Base-by-base conservation (phyloP, 1,140 invertebrate genomes). In the Drosophila sulfurigaster region DNA sequence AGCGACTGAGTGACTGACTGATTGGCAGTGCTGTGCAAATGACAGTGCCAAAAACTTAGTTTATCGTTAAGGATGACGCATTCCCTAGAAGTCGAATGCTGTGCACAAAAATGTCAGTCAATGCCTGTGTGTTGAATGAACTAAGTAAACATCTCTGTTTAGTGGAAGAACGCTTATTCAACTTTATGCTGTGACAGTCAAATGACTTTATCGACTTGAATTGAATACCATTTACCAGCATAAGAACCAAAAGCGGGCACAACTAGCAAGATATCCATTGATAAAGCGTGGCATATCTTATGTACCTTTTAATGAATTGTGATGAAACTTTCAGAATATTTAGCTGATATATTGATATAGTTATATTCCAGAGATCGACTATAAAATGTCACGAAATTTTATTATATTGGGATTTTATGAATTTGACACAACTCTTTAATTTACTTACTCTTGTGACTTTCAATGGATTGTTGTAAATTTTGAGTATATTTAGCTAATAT, bases 201-300 rank as follows among this genome's bases (percentile, higher is more conserved):
- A 64, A 73, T 73, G 70, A 72, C 52, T 51, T 58, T 45, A 67
- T 72, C 16, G 35, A 52, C 56, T 46, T 5, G 2, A 41, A 38
- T 48, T 49, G 32, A 38, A 57, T 65, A 5, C 11, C 8, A 25
- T 43, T 20, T 7, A 25, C 20, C 2, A 13, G 2, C 3, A 11
- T 28, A 8, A 30, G 8, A 28, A 16, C 1, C 41, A n/a, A 5
- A 32, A 35, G 28, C 1, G 25, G 3, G 41, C 41, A 13, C 2
- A 30, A 49, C 48, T 25, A 25, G 1, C 8, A 25, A 11, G 25
- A 30, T 52, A 25, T 5, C 49, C 11, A 0, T 52, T 13, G 5
- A 43, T 8, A 4, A 7, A n/a, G 3, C 38, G 20, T 25, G 20
- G 20, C 3, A 25, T 25, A 25, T 4, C 20, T 25, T 25, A 25